Conservation (phyloP, 2,888 invertebrate genomes). For the Eupithecia abbreviata region DNA sequence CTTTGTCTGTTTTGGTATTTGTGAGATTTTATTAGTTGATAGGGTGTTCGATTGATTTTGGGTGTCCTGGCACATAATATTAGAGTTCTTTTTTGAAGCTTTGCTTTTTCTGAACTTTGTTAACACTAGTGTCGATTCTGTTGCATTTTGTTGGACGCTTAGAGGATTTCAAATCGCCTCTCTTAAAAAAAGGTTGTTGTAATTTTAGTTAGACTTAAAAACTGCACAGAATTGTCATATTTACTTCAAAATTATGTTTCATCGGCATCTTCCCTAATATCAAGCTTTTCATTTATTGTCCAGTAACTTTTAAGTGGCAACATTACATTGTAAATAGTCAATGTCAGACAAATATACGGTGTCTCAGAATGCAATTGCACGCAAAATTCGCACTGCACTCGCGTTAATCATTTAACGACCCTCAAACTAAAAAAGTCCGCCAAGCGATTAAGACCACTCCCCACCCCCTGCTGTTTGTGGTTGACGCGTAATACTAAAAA, state of each 20-base stretch:
- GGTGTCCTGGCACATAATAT: constrained; percentile 77
- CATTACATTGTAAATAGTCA: background rate
- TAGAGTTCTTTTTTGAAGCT: constrained; percentile 27
- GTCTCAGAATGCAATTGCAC: too few relatives aligned
- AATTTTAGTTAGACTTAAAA: background rate
- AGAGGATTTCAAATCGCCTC: background rate
- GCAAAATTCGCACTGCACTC: too few relatives aligned
- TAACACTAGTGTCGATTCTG: constrained; percentile 5
- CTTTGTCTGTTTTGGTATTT: constrained; percentile 3
- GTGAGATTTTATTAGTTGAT: constrained; percentile 63
- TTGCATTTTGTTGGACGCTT: constrained; percentile 6
- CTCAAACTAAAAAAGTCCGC: too few relatives aligned
- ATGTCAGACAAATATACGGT: background rate
- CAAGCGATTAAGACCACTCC: too few relatives aligned
- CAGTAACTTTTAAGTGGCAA: background rate
- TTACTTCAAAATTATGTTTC: background rate
- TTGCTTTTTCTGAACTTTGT: constrained; percentile 20
- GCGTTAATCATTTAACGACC: too few relatives aligned
- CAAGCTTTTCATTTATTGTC: background rate
- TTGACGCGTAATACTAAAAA: too few relatives aligned
- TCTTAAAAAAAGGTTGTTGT: background rate
- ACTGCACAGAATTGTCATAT: background rate
- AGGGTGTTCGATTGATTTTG: constrained; percentile 76
- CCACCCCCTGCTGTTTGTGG: too few relatives aligned
- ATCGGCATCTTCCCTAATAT: background rate